Evolutionary conservation across 92 coral and sea anemone genomes (phyloP).

Genomic region (Chrysogorgia sp.): DNA sequence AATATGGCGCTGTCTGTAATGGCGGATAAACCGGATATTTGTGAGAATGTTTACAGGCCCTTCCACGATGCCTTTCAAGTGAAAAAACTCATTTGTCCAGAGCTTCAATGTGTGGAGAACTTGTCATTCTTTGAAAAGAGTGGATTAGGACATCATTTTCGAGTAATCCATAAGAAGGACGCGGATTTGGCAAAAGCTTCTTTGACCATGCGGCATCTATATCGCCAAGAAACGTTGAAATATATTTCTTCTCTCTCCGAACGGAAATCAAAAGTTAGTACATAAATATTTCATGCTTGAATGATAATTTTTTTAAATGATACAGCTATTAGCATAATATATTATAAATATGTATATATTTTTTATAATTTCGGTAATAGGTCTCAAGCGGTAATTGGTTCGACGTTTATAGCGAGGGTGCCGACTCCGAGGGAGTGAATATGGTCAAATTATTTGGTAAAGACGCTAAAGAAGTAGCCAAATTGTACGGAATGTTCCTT

Average conservation of each 20-base stretch:
- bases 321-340: no score
- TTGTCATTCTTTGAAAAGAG: conserved; percentile 20
- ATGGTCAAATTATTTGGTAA: neutral
- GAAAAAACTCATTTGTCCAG: neutral
- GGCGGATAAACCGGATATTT: neutral
- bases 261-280: neutral
- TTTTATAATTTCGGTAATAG: no score
- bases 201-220: no score
- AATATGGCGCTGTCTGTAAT: neutral
- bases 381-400: no score
- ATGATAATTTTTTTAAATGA: no score
- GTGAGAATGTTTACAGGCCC: neutral
- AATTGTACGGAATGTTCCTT: no score
- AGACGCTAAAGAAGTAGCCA: no score
- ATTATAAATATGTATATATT: no score
- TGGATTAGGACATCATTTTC: neutral
- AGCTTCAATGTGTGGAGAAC: neutral
- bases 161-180: conserved; percentile 10
- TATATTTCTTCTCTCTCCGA: conserved; percentile 12
- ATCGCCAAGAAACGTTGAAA: neutral
- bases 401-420: no score
- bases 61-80: neutral
- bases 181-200: neutral
- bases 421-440: neutral
- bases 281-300: no score